Percentiles rank a stretch among this genome's conserved stretches.
These are phyloP conservation scores for Dione juno DNA, from an alignment of 2,888 invertebrate species.

Conservation along the genomic window DNA sequence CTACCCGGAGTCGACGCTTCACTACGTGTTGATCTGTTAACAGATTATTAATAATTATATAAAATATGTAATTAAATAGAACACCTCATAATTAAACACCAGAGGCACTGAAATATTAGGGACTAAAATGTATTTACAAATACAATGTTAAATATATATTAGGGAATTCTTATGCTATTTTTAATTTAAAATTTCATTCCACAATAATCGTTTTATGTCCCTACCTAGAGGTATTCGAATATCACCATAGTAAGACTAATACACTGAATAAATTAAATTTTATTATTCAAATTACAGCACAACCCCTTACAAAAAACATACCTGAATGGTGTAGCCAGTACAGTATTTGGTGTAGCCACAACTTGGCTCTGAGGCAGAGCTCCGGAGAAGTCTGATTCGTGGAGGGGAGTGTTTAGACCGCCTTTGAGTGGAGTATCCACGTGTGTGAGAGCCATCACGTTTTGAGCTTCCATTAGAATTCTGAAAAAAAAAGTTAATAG, in stretches of 20 bases:
- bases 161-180: too few relatives aligned
- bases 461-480: constrained; percentile 97
- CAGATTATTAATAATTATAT: too few relatives aligned
- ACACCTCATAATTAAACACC: too few relatives aligned
- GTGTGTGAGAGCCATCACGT: constrained; percentile 98
- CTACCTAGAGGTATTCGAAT: too few relatives aligned
- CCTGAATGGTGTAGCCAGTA: constrained; percentile 93
- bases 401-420: constrained; percentile 96
- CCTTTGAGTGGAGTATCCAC: constrained; percentile 99
- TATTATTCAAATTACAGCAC: background rate
- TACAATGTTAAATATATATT: too few relatives aligned
- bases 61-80: too few relatives aligned
- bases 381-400: constrained; percentile 94
- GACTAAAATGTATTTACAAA: too few relatives aligned
- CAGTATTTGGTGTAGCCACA: constrained; percentile 94
- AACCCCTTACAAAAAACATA: constrained; percentile 47
- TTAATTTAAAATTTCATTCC: too few relatives aligned
- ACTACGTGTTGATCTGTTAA: constrained; percentile 85
- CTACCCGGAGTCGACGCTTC: constrained; percentile 85
- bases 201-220: too few relatives aligned
- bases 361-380: constrained; percentile 88
- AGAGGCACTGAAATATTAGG: too few relatives aligned
- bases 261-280: background rate
- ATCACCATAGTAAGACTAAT: too few relatives aligned
- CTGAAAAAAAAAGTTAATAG: too few relatives aligned